Conservation (phyloP, 1,140 invertebrate genomes). For the Olivierus martensii region DNA sequence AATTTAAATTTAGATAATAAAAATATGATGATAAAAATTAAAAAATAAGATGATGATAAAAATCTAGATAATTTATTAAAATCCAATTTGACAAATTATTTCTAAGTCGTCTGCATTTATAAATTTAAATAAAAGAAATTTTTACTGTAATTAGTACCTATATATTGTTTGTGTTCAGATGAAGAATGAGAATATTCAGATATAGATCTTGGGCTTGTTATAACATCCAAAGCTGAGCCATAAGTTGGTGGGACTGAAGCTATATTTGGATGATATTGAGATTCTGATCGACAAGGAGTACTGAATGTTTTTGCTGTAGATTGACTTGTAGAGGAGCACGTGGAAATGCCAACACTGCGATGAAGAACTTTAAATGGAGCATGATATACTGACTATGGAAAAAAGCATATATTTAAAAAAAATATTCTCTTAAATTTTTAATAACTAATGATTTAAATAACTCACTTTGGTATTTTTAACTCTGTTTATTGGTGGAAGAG, state of each 20-base stretch:
- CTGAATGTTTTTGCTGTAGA: slow-evolving; percentile 88
- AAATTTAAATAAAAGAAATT: no score
- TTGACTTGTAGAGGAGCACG: slow-evolving; percentile 80
- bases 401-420: background rate
- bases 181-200: background rate
- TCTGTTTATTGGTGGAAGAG: background rate
- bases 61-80: no score
- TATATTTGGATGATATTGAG: slow-evolving; percentile 10
- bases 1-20: no score
- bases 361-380: slow-evolving; percentile 44
- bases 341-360: slow-evolving; percentile 81
- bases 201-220: slow-evolving; percentile 19
- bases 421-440: background rate
- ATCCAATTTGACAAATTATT: no score
- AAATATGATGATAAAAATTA: no score
- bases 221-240: slow-evolving; percentile 24
- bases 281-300: slow-evolving; percentile 58
- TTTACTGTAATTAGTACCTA: no score
- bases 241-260: slow-evolving; percentile 21
- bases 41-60: no score
- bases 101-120: no score
- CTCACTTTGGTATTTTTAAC: background rate
- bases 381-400: slow-evolving; percentile 60
- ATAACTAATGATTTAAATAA: background rate
- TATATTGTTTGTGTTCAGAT: background rate